Conservation (phyloP, 1,140 invertebrate species). For the Ceratitis capitata region DNA sequence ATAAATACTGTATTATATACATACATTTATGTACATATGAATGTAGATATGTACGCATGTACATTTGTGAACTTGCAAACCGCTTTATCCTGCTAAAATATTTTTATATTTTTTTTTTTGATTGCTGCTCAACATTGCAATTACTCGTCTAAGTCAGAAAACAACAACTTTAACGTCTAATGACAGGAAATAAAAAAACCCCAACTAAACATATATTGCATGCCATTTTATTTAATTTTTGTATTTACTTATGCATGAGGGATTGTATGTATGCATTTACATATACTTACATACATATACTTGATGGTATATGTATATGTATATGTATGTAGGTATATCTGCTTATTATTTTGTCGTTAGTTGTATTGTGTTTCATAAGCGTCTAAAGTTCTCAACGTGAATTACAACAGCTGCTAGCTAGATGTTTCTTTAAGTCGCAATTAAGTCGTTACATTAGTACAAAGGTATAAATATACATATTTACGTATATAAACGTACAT, state of each 20-base stretch:
- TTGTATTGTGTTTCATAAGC: not conserved
- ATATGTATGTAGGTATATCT: not conserved
- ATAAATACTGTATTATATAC: slow-evolving; percentile 7
- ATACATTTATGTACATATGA: slow-evolving; percentile 46
- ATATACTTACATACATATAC: not conserved
- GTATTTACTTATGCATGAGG: not conserved
- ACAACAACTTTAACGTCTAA: not conserved
- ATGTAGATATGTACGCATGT: slow-evolving; percentile 41
- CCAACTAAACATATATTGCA: too few species aligned
- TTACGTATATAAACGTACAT: not conserved
- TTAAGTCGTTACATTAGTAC: not conserved
- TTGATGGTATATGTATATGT: not conserved
- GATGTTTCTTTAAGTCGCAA: slow-evolving; percentile 14
- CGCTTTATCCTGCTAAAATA: not conserved
- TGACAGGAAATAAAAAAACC: slow-evolving; percentile 19
- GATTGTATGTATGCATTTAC: not conserved
- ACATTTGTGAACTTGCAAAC: not conserved
- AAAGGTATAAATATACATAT: not conserved
- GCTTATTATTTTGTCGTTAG: slow-evolving; percentile 10
- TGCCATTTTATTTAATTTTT: not conserved
- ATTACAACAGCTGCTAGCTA: slow-evolving; percentile 15
- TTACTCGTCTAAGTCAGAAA: not conserved
- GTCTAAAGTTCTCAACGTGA: slow-evolving; percentile 19
- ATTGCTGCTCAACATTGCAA: not conserved
- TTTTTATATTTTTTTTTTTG: not conserved